Evolutionary conservation across 2,113 vertebrate species (phyloP).

Genomic region (Mormoops blainvillei): DNA sequence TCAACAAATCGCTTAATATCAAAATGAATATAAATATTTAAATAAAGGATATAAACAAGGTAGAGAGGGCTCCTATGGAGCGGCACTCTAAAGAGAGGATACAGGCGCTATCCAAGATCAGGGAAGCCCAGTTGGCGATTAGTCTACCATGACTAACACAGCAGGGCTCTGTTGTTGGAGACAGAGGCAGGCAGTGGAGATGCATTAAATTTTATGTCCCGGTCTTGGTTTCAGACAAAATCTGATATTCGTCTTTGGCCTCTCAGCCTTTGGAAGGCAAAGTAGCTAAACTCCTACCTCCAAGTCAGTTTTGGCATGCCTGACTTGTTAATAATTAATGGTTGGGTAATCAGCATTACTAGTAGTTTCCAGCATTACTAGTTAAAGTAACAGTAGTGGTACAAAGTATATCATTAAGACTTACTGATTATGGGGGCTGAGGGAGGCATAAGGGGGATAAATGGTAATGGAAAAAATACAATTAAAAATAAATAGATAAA

Average conservation of each 20-base stretch:
- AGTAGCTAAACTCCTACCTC: background rate
- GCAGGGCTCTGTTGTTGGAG: background rate
- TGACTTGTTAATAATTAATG: background rate
- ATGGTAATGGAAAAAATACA: no score
- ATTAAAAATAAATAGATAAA: no score
- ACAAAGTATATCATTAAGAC: background rate
- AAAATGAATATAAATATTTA: conserved; percentile 8
- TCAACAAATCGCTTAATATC: background rate
- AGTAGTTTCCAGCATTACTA: background rate
- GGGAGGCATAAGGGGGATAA: no score
- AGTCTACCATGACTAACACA: background rate
- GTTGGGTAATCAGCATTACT: background rate
- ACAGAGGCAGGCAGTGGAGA: background rate
- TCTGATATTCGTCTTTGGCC: background rate
- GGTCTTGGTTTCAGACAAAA: background rate
- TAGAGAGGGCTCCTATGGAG: background rate
- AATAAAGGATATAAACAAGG: background rate
- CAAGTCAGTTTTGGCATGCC: background rate
- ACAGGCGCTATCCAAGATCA: background rate
- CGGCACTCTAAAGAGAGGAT: background rate
- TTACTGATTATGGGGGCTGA: background rate
- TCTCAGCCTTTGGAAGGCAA: background rate
- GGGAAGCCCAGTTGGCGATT: background rate
- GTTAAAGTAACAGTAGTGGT: background rate
- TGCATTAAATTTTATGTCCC: background rate